A percentile compares a stretch with the other conserved stretches of the same genome.
phyloP scores from a whole-genome alignment of 2,888 invertebrate species.

The Xiphydria camelus region DNA sequence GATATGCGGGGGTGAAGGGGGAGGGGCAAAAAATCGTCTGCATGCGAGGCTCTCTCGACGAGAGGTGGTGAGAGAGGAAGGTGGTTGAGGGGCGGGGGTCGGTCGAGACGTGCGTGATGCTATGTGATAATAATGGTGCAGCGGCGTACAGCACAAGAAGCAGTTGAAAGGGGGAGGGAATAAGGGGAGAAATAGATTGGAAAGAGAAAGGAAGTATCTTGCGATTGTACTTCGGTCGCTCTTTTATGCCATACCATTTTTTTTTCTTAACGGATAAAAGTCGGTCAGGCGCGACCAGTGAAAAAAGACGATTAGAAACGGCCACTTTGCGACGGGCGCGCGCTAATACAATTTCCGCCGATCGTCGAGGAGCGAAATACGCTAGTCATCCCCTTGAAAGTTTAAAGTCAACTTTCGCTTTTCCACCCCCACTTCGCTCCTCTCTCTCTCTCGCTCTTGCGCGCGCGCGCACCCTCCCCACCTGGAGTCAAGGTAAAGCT shows the following conservation, averaged over 20 bases:
- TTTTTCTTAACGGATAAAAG: conserved; percentile 10
- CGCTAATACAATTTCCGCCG: conserved; percentile 24
- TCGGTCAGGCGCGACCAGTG: conserved; percentile 8
- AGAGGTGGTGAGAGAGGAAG: too few species aligned
- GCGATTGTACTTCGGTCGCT: not conserved
- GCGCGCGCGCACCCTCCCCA: conserved; percentile 21
- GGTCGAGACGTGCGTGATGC: conserved; percentile 41
- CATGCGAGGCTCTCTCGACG: conserved; percentile 41
- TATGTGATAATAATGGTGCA: conserved; percentile 34
- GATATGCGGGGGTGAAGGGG: too few species aligned
- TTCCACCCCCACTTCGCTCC: conserved; percentile 17
- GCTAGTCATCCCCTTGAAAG: conserved; percentile 46
- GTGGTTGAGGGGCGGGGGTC: conserved; percentile 14
- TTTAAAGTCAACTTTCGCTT: conserved; percentile 53
- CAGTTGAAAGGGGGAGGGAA: conserved; percentile 22
- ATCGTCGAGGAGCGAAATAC: not conserved
- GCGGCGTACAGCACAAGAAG: conserved; percentile 8
- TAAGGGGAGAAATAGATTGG: too few species aligned
- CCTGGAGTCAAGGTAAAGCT: conserved; percentile 49
- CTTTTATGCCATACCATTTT: not conserved
- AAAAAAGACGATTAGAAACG: too few species aligned
- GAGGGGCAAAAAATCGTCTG: conserved; percentile 40
- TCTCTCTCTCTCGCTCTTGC: conserved; percentile 8
- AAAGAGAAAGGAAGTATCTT: too few species aligned
- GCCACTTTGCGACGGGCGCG: not conserved